Percentiles rank a stretch among this genome's conserved stretches.
These are phyloP conservation scores for Lampris incognitus DNA, from an alignment of 2,113 vertebrate species.

Conservation along the genomic window DNA sequence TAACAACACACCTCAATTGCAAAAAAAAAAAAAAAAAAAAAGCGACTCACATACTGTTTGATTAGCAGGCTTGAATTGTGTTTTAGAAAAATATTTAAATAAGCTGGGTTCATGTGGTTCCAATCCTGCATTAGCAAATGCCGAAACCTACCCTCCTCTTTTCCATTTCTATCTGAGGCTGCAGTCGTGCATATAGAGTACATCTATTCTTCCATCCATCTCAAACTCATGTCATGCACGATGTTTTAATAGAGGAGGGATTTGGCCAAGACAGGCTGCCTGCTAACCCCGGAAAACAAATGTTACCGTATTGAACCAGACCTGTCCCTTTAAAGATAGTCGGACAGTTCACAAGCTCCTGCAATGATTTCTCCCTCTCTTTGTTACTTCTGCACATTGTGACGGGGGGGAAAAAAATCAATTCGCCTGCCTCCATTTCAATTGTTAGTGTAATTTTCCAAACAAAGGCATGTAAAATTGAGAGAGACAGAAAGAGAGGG, in stretches of 20 bases:
- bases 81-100: too few species aligned
- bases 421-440: slow-evolving; percentile 18
- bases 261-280: background rate
- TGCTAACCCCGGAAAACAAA: slow-evolving; percentile 9
- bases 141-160: too few species aligned
- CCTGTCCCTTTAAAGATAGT: slow-evolving; percentile 24
- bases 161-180: background rate
- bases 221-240: background rate
- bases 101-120: slow-evolving; percentile 15
- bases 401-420: slow-evolving; percentile 21
- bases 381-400: slow-evolving; percentile 2
- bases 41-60: too few species aligned
- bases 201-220: too few species aligned
- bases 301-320: background rate
- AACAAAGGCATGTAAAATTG: slow-evolving; percentile 26
- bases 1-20: too few species aligned
- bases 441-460: slow-evolving; percentile 37
- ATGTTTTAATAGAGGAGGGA: too few species aligned
- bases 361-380: background rate
- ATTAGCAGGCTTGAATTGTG: too few species aligned
- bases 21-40: too few species aligned
- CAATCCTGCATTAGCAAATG: too few species aligned
- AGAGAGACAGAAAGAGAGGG: too few species aligned
- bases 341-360: background rate
- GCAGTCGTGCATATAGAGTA: too few species aligned